Percentiles rank a stretch among this genome's conserved stretches.
Conservation (phyloP, 2,113 vertebrate species). For the Panthera uncia region DNA sequence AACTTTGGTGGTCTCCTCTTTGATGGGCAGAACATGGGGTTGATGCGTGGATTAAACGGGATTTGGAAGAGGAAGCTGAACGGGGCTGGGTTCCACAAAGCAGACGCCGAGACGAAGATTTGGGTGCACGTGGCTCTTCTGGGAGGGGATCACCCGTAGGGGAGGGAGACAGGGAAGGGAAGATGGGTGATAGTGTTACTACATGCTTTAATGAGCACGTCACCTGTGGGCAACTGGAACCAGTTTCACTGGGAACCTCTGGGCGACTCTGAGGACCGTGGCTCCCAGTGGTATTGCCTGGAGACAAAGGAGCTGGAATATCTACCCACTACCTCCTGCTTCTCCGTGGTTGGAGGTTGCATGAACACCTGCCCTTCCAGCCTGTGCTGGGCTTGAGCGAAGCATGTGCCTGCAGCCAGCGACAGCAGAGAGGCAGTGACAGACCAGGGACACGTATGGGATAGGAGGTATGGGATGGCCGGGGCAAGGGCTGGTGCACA, state of each 20-base stretch:
- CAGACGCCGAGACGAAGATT: not conserved
- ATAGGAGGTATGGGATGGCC: rapidly evolving
- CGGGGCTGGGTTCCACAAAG: not conserved
- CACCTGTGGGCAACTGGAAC: not conserved
- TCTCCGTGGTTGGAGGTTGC: too few species aligned
- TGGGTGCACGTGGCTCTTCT: not conserved
- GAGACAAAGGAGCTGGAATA: rapidly evolving
- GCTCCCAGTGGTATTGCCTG: rapidly evolving
- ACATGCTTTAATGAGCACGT: rapidly evolving
- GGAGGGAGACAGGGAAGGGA: not conserved
- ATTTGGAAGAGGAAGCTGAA: not conserved
- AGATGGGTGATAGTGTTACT: not conserved
- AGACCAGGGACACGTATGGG: not conserved
- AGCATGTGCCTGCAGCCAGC: not conserved
- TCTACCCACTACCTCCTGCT: not conserved
- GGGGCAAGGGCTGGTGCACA: rapidly evolving
- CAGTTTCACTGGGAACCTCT: not conserved
- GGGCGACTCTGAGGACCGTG: not conserved
- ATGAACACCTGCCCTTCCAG: not conserved
- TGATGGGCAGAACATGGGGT: not conserved
- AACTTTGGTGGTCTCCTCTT: not conserved
- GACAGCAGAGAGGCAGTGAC: not conserved
- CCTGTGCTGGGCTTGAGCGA: rapidly evolving
- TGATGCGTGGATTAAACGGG: not conserved
- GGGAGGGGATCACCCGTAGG: not conserved